Evolutionary conservation across 2,888 invertebrate species (phyloP), one percentile per base, ranked within the genome.

Genomic region (Strigamia crassipes): DNA sequence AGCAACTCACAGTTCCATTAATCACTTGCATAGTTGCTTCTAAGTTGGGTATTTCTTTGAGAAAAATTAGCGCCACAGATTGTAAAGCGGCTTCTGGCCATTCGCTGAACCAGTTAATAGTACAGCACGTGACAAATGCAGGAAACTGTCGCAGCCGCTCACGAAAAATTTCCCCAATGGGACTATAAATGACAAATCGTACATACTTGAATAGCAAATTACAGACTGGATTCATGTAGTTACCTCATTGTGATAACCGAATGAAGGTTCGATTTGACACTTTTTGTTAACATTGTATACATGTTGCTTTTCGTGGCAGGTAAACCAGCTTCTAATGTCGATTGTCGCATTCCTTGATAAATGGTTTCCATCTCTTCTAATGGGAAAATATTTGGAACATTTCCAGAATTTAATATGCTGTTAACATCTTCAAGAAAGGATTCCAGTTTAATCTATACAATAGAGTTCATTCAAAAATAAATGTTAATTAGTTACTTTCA

Each of bases 81-180:
- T 85, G 85, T 34, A 96, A 89, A 0, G 96, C 96, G 0, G 93
- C 91, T 85, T 93, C 92, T 0, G 96, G 95, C 96, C 96, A 96
- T 82, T 93, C 92, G 13, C 46, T 93, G 87, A 94, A 95, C 95
- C 95, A 96, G 86, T 96, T 94, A 82, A 96, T 94, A 5, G 94
- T 95, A 87, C 95, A 95, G 87, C 95, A 95, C 87, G 94, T 95
- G 51, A 96, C 93, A 77, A 96, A 89, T 12, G 95, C 93, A 0
- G 96, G 95, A 88, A 93, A 96, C 84, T 94, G 90, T 81, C 94
- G 89, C 18, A 96, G 88, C 84, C 94, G 90, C 83, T 90, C 92
- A 83, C 94, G 90, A 87, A 96, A 95, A 0, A 94, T 91, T 85
- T 93, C 92, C 3, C 95, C 94, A 78, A 95, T 93, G 9, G 96